Conservation (phyloP, 1,140 invertebrate genomes). For the Drosophila setifemur region DNA sequence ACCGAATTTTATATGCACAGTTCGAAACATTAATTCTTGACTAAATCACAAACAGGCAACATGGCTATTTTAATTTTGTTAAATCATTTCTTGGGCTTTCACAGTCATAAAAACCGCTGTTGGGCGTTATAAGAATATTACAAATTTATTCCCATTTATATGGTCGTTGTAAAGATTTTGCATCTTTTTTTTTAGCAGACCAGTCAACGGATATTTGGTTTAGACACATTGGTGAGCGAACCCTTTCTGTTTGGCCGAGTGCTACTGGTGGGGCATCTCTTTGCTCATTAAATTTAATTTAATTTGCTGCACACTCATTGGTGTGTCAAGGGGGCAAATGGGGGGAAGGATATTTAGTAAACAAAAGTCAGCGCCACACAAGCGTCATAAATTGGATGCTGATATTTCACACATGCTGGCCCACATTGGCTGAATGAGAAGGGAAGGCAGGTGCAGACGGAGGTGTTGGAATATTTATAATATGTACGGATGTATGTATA, state of each 20-base stretch:
- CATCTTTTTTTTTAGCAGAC: neutral
- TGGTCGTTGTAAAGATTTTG: no score
- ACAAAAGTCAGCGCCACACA: conserved; percentile 65
- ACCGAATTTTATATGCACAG: no score
- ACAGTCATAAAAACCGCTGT: no score
- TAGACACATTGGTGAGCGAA: conserved; percentile 68
- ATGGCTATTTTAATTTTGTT: no score
- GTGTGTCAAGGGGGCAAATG: neutral
- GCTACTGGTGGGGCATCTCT: conserved; percentile 32
- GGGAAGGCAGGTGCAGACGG: no score
- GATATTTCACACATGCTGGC: conserved; percentile 75
- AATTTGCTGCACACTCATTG: conserved; percentile 22
- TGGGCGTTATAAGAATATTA: no score
- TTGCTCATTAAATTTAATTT: conserved; percentile 75
- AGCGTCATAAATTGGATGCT: conserved; percentile 70
- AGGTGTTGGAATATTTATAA: neutral
- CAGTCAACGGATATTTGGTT: conserved; percentile 65
- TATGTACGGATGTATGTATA: neutral
- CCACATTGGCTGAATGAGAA: neutral
- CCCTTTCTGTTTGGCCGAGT: conserved; percentile 55
- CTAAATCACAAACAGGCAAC: no score
- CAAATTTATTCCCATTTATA: no score
- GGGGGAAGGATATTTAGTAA: conserved; percentile 61
- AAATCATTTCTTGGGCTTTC: no score
- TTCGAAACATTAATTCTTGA: no score